phyloP scores from a whole-genome alignment of 53 echinoderm and acorn worm species.

The Hippasteria phrygiana region DNA sequence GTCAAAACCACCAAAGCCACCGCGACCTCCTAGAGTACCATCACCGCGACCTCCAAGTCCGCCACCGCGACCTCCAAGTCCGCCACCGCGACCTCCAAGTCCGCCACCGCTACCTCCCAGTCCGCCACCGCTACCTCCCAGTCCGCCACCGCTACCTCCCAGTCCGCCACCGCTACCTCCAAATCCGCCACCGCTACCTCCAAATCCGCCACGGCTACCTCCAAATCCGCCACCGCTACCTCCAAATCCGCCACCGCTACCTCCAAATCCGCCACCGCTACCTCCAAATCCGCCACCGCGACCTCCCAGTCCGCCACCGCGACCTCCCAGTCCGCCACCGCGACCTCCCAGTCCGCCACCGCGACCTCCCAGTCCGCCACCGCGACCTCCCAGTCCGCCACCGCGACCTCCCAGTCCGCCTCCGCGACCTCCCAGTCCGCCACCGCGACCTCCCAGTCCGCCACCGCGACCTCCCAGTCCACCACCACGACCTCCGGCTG shows the following conservation, averaged over 20 bases:
- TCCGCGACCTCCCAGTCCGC: background rate
- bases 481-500: background rate
- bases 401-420: background rate
- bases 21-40: background rate
- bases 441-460: constrained; percentile 33
- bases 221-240: background rate
- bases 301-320: background rate
- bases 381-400: background rate
- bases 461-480: background rate
- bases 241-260: background rate
- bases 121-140: background rate
- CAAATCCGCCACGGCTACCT: background rate
- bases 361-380: background rate
- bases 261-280: background rate
- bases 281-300: constrained; percentile 10
- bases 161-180: background rate
- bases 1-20: background rate
- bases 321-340: background rate
- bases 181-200: background rate
- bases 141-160: background rate
- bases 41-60: background rate
- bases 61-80: background rate
- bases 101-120: background rate
- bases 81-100: background rate
- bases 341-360: background rate